A percentile compares a stretch with the other conserved stretches of the same genome.
Evolutionary conservation across 1,140 invertebrate species (phyloP).

Genomic region (Aradophagus sp.): DNA sequence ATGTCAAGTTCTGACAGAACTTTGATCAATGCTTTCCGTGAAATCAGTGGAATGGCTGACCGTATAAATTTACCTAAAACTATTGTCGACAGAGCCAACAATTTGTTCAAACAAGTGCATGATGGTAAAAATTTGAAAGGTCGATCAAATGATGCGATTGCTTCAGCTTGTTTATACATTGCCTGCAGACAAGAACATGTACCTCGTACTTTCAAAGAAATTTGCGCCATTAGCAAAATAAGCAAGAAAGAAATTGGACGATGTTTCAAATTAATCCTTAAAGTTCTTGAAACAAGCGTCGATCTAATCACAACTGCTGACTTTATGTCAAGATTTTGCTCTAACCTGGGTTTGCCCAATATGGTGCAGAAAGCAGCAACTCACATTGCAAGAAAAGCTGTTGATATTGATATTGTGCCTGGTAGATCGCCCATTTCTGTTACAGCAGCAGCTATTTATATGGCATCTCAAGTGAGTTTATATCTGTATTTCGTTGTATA

Average conservation of each 20-base stretch:
- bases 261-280: slow-evolving; percentile 95
- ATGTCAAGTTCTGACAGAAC: slow-evolving; percentile 96
- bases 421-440: slow-evolving; percentile 99
- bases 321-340: slow-evolving; percentile 96
- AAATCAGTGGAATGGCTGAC: slow-evolving; percentile 98
- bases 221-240: slow-evolving; percentile 98
- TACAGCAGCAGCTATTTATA: slow-evolving; percentile 99
- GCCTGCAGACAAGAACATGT: slow-evolving; percentile 99
- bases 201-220: slow-evolving; percentile 99
- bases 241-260: slow-evolving; percentile 99
- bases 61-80: slow-evolving; percentile 96
- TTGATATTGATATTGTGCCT: slow-evolving; percentile 97
- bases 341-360: slow-evolving; percentile 89
- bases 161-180: slow-evolving; percentile 98
- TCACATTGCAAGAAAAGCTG: slow-evolving; percentile 96
- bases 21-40: slow-evolving; percentile 95
- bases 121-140: slow-evolving; percentile 95
- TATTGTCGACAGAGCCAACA: slow-evolving; percentile 96
- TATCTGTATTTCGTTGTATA: neutral
- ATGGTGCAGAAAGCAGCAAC: slow-evolving; percentile 96
- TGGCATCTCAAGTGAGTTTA: slow-evolving; percentile 92
- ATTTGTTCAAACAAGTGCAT: slow-evolving; percentile 98
- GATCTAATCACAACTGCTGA: slow-evolving; percentile 98
- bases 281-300: slow-evolving; percentile 94
- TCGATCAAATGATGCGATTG: slow-evolving; percentile 98